These are phyloP conservation scores for Heliconius ethilla DNA, from an alignment of 2,888 invertebrate species.

Conservation along the genomic window DNA sequence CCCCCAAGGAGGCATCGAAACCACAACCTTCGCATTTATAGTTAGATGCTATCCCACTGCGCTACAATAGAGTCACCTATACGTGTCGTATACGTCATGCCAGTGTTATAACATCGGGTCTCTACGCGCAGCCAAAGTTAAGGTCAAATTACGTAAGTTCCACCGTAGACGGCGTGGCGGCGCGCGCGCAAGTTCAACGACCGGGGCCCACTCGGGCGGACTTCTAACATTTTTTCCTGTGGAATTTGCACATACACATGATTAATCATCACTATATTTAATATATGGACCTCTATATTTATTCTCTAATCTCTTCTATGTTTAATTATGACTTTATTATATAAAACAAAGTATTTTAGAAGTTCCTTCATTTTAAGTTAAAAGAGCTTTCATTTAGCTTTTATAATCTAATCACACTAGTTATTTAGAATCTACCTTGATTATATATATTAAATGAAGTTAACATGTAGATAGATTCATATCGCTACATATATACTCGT, in stretches of 20 bases:
- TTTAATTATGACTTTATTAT: background rate
- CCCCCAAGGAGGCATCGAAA: background rate
- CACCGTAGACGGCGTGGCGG: conserved; percentile 79
- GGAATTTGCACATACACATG: conserved; percentile 45
- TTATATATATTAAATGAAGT: background rate
- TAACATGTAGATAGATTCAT: background rate
- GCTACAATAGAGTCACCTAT: background rate
- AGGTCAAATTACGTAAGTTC: conserved; percentile 75
- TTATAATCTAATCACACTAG: background rate
- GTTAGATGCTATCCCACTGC: background rate
- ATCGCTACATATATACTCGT: background rate
- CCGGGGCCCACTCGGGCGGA: conserved; percentile 75
- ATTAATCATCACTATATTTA: background rate
- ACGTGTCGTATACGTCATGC: background rate
- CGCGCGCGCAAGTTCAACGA: conserved; percentile 66
- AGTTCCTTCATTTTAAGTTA: background rate
- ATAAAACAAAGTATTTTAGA: background rate
- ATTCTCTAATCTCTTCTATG: background rate
- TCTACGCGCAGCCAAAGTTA: conserved; percentile 69
- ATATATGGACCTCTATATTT: background rate
- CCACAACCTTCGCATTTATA: background rate
- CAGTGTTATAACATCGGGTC: background rate
- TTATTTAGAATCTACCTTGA: background rate
- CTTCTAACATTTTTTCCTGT: conserved; percentile 59
- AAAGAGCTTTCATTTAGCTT: background rate